Base-by-base conservation (phyloP, 92 coral and sea anemone species). In the Meandrina meandrites region DNA sequence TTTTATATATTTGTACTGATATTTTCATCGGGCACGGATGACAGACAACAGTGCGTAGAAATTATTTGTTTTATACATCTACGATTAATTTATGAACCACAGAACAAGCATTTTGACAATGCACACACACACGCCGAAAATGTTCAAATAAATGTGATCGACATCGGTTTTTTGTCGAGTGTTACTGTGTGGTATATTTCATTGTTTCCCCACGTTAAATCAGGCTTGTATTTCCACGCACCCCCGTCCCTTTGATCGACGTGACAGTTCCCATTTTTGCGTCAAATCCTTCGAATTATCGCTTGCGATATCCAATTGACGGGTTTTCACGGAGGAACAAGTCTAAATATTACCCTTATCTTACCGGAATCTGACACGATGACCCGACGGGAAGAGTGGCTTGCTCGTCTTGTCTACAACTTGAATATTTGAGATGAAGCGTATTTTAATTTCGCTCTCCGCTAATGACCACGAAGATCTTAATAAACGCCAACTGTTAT, bases 31-130 rank as follows among this genome's bases (percentile, higher is more conserved):
- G 81, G 85, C 70, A 78, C 67, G 77, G 88, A 47, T 77, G n/a
- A n/a, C 87, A 84, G 75, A 81, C 60, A 28, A 31, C 28, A 77
- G 85, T 74, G 83, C 75, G 64, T 80, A 90, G 66, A 75, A 90
- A 78, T 87, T 79, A 89, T 90, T 90, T 90, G 93, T 86, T 83
- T 76, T 86, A 72, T 82, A 86, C 88, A 73, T 86, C 87, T 78
- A 85, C 93, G 81, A 87, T 90, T 90, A 90, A 90, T 87, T 90
- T 90, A 90, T 90, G 90, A 90, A 78, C 72, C 82, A 47, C 76
- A 31, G 47, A 35, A 31, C 67, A 50, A 70, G 76, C 88, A 66
- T 76, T 76, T 85, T 78, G 56, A 64, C 75, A 57, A 74, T 72
- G 42, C 79, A 74, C 80, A 64, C 66, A 66, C 88, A 77, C 88